Evolutionary conservation across 2,797 vertebrate species (phyloP), one percentile per base, ranked within the genome.

Genomic region (Rachycentron canadum): DNA sequence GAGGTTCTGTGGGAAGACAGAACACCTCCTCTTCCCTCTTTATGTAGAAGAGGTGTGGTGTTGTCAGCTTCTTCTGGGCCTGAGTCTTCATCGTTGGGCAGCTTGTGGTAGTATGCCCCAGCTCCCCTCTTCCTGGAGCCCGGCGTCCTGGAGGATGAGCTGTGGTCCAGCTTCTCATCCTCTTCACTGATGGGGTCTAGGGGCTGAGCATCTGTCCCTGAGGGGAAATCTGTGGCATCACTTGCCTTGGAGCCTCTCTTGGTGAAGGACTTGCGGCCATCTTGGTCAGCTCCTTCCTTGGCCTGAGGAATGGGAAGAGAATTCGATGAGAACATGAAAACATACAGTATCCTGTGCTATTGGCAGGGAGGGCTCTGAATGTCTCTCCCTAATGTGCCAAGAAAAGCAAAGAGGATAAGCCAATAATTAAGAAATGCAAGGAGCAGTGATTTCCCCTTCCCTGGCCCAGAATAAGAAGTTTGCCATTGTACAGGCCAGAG

Each of bases 181-280:
- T 99, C 98, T 81, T 99, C 98, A 0, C 97, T 98, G 92, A 99
- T 99, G 64, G 98, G 98, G 88, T 98, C 97, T 84, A 99, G 94
- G 40, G 94, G 95, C 62, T 94, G 96, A 28, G 95, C 94, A 26
- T 99, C 98, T 0, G 77, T 92, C 7, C 95, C 95, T 36, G 95
- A 93, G 45, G 95, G 92, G 71, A 96, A 96, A 72, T 99, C 97
- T 21, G 92, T 64, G 63, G 94, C 92, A 59, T 98, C 97, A n/a
- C 86, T 91, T 14, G 94, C 85, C 93, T 98, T 99, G 83, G 96
- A 82, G 72, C 69, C 82, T 79, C 93, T 93, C 87, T 95, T 96
- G 81, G 94, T 60, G 83, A 97, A 96, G 21, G 96, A 71, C 87
- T 98, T 99, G 82, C 96, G 95, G 75, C 93, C 89, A 43, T 99